Percentiles rank a stretch among this genome's conserved stretches.
Evolutionary conservation across 2,797 vertebrate species (phyloP).

Genomic region (Phalloptychus januarius): DNA sequence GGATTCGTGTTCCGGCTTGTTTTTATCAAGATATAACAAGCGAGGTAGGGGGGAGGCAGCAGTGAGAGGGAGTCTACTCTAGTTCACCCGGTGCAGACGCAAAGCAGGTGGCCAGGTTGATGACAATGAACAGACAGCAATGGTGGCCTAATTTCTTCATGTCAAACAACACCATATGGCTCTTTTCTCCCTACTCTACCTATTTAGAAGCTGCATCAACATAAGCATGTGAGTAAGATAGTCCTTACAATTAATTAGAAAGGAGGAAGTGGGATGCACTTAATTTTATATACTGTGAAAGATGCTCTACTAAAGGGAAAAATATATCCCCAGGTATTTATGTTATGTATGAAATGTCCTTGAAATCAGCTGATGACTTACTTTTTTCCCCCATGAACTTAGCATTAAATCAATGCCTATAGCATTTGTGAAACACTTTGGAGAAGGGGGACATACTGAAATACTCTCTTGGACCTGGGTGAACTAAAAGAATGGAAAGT

Average conservation of each 20-base stretch:
- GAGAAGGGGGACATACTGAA: conserved; percentile 60
- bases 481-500: conserved; percentile 34
- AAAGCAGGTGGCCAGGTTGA: conserved; percentile 81
- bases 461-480: conserved; percentile 67
- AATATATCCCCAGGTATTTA: conserved; percentile 72
- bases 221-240: conserved; percentile 79
- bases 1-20: conserved; percentile 39
- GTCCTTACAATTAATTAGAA: conserved; percentile 84
- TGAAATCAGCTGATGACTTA: conserved; percentile 74
- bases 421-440: conserved; percentile 30
- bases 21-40: conserved; percentile 62
- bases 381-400: conserved; percentile 53
- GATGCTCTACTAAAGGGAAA: conserved; percentile 53
- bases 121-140: conserved; percentile 85
- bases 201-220: conserved; percentile 78
- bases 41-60: conserved; percentile 26
- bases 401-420: conserved; percentile 58
- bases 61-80: conserved; percentile 35
- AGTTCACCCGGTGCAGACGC: conserved; percentile 64
- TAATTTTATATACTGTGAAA: conserved; percentile 68
- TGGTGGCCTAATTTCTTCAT: conserved; percentile 86
- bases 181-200: conserved; percentile 71
- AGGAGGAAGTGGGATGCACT: conserved; percentile 63
- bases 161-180: conserved; percentile 87
- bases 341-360: conserved; percentile 78